phyloP scores from a whole-genome alignment of 2,888 invertebrate species.

The Theretra japonica region DNA sequence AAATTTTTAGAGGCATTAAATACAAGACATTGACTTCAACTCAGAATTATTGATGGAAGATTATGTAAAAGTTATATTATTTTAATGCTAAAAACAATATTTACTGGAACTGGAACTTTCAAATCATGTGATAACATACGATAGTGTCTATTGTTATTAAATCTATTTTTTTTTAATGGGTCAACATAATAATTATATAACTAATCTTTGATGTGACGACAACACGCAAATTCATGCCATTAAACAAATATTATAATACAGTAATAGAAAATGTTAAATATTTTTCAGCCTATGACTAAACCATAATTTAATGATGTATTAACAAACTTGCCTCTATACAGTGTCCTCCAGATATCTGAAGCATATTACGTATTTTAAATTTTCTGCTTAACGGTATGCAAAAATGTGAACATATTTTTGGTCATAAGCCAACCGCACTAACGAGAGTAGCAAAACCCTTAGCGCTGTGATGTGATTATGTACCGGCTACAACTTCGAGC shows the following conservation, averaged over 20 bases:
- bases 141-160: background rate
- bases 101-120: background rate
- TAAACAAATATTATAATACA: no score
- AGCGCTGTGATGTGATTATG: background rate
- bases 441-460: slow-evolving; percentile 1
- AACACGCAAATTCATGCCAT: no score
- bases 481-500: background rate
- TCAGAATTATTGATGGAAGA: no score
- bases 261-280: no score
- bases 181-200: no score
- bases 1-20: no score
- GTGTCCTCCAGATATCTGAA: background rate
- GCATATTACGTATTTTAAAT: background rate
- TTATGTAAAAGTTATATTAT: no score
- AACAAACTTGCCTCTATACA: background rate
- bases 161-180: no score
- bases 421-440: slow-evolving; percentile 2
- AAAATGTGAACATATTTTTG: background rate
- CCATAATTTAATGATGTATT: background rate
- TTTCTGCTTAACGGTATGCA: slow-evolving; percentile 2
- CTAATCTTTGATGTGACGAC: no score
- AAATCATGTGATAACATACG: background rate
- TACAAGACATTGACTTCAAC: no score
- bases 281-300: background rate
- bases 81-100: no score